Evolutionary conservation across 2,888 invertebrate species (phyloP).

Genomic region (Campoletis raptor): DNA sequence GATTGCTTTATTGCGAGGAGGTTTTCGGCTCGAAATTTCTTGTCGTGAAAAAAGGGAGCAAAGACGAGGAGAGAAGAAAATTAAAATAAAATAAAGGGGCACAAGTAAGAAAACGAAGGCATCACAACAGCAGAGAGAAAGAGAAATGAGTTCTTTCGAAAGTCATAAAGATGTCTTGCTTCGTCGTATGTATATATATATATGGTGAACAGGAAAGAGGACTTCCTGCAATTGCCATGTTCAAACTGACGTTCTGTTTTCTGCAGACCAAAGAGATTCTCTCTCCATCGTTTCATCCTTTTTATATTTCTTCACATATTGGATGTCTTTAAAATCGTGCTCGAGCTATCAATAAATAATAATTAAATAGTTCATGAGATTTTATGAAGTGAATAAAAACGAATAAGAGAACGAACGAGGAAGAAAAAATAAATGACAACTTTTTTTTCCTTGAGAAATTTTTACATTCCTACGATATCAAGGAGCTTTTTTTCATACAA

Average conservation of each 20-base stretch:
- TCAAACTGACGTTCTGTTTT: constrained; percentile 68
- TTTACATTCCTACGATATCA: not conserved
- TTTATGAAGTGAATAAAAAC: not conserved
- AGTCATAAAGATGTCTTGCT: constrained; percentile 56
- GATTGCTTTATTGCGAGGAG: constrained; percentile 53
- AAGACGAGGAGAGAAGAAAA: not conserved
- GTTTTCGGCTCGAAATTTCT: constrained; percentile 18
- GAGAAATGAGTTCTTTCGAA: constrained; percentile 47
- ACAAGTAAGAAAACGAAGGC: constrained; percentile 42
- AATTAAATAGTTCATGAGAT: not conserved
- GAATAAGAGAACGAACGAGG: not conserved
- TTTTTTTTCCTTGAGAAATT: not conserved
- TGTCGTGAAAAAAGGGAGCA: constrained; percentile 8
- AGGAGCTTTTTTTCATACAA: too few species aligned
- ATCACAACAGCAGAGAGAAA: constrained; percentile 15
- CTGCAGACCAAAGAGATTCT: constrained; percentile 32
- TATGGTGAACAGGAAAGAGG: constrained; percentile 69
- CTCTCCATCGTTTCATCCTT: constrained; percentile 27
- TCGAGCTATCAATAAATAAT: not conserved
- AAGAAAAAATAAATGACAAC: not conserved
- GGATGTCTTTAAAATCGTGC: not conserved
- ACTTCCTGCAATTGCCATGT: constrained; percentile 73
- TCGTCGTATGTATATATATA: constrained; percentile 26
- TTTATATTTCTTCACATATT: constrained; percentile 32
- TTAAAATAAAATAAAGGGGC: constrained; percentile 29